Conservation (phyloP, 2,888 invertebrate genomes). For the Tinea trinotella region DNA sequence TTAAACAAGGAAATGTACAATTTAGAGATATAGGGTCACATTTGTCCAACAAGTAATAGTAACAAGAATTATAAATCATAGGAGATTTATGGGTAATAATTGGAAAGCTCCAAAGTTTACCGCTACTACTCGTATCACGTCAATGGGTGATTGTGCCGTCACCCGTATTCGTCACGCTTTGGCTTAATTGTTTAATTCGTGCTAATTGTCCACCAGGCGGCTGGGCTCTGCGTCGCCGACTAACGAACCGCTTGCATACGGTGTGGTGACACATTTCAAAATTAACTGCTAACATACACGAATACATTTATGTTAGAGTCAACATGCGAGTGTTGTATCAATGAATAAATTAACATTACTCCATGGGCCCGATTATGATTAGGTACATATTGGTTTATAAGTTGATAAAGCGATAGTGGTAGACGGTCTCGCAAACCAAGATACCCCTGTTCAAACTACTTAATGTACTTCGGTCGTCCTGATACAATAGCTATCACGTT, state of each 20-base stretch:
- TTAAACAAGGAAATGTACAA: background rate
- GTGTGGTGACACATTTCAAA: slow-evolving; percentile 16
- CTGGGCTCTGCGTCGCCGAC: slow-evolving; percentile 24
- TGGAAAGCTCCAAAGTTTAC: background rate
- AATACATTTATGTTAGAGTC: slow-evolving; percentile 11
- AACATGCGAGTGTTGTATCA: background rate
- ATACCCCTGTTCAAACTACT: no score
- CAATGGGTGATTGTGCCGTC: slow-evolving; percentile 13
- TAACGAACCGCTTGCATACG: slow-evolving; percentile 20
- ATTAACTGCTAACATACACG: slow-evolving; percentile 10
- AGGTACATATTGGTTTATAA: no score
- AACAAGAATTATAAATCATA: background rate
- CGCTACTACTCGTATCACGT: background rate
- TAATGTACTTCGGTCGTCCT: no score
- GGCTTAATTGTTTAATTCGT: slow-evolving; percentile 44
- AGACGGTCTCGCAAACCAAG: no score
- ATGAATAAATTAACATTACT: background rate
- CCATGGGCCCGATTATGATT: no score
- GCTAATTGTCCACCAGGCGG: slow-evolving; percentile 34
- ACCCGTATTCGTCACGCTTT: slow-evolving; percentile 22
- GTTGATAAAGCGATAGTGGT: no score
- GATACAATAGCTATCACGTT: no score
- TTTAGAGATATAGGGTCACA: background rate
- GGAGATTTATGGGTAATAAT: background rate
- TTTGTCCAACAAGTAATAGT: background rate